Evolutionary conservation across 1,140 invertebrate species (phyloP), one percentile per base, ranked within the genome.

Genomic region (Copidosoma floridanum): DNA sequence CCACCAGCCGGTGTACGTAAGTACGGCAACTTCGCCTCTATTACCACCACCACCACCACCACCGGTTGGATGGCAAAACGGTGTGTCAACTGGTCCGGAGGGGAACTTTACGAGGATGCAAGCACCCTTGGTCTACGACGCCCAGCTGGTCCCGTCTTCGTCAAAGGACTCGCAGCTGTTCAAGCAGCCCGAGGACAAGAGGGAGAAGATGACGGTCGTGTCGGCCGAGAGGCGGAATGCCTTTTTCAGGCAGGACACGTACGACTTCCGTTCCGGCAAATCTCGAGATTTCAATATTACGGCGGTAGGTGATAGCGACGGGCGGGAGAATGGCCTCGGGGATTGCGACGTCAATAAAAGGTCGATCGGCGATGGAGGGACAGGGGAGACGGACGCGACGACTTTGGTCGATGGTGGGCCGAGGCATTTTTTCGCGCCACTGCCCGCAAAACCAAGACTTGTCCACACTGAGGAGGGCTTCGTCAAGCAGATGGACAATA

Each of bases 361-460:
- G 26, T 35, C 7, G 47, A 23, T 3, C 16, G 50, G 18, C 43
- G n/a, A n/a, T n/a, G 11, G 8, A 35, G 24, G 26, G 1, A 5
- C 5, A 48, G 20, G 18, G 23, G 43, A 5, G 14, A 2, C 53
- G 12, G 20, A 23, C 26, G 21, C 8, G 0, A 29, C 55, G 1
- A 7, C 4, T 1, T 44, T 67, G 20, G 40, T 29, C 20, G 47
- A 47, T 0, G 67, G 65, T 14, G 72, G 68, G 18, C 72, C 74
- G 0, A 79, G 73, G 46, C 79, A 82, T 26, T 83, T 82, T 48
- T 83, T 84, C 50, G 73, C 82, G 0, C 80, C 80, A 1, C 64
- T 83, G 21, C 18, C 63, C 1, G 41, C 50, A 2, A 76, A 67
- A 21, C 11, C 65, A 14, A 70, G 41, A 12, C 43, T 10, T 37